A percentile compares a stretch with the other conserved stretches of the same genome.
Conservation (phyloP, 2,888 invertebrate species). For the Carterocephalus palaemon region DNA sequence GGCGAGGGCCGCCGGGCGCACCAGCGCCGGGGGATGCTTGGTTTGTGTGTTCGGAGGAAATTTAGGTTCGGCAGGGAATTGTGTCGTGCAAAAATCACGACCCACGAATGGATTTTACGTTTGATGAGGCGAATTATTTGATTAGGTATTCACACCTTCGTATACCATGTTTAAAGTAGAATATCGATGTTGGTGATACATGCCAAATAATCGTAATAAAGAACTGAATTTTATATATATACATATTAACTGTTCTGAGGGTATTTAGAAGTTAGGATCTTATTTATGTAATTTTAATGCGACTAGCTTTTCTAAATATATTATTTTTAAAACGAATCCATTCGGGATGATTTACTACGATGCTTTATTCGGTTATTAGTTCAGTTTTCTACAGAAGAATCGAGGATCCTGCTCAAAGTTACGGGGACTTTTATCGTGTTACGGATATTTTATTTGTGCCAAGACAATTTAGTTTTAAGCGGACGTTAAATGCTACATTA, state of each 20-base stretch:
- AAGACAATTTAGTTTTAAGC: conserved; percentile 65
- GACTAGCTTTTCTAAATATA: conserved; percentile 38
- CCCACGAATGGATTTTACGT: conserved; percentile 55
- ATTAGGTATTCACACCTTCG: conserved; percentile 72
- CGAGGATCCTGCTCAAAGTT: conserved; percentile 51
- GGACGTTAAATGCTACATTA: conserved; percentile 50
- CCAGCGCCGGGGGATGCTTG: conserved; percentile 35
- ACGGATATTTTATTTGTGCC: conserved; percentile 71
- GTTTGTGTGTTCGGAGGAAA: conserved; percentile 64
- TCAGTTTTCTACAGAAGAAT: conserved; percentile 36
- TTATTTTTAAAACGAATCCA: conserved; percentile 28
- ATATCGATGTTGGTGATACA: conserved; percentile 74
- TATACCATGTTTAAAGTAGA: conserved; percentile 74
- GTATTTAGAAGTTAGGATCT: conserved; percentile 71
- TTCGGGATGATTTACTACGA: too few relatives aligned
- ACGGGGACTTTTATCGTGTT: conserved; percentile 40
- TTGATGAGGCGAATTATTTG: conserved; percentile 62
- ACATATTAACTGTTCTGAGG: conserved; percentile 77
- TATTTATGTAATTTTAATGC: conserved; percentile 61
- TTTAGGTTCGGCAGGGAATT: conserved; percentile 75
- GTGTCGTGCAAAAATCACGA: conserved; percentile 39
- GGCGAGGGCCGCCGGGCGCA: conserved; percentile 25
- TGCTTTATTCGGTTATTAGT: conserved; percentile 14
- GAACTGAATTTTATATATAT: conserved; percentile 79
- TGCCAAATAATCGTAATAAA: conserved; percentile 79